A percentile compares a stretch with the other conserved stretches of the same genome.
Conservation (phyloP, 2,797 vertebrate genomes). For the Margarornis squamiger region DNA sequence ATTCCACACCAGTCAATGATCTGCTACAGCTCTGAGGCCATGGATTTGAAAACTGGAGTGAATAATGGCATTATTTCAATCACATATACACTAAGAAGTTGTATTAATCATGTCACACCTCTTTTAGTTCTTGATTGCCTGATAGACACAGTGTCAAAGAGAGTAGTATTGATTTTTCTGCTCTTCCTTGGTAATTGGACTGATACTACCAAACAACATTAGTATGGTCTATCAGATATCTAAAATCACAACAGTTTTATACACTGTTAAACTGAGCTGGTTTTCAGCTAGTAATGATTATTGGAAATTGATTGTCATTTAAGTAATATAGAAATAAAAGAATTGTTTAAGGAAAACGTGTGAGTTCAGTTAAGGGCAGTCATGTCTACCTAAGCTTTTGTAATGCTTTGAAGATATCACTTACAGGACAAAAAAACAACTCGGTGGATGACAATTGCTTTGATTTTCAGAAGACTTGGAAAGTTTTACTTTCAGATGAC, state of each 20-base stretch:
- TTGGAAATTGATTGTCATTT: neutral
- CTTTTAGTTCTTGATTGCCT: neutral
- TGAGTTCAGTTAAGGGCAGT: neutral
- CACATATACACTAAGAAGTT: neutral
- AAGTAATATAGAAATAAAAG: neutral
- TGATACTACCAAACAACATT: neutral
- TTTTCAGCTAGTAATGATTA: neutral
- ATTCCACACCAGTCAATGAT: accelerated
- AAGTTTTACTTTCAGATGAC: neutral
- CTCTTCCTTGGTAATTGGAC: neutral
- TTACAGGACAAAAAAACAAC: neutral
- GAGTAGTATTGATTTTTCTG: neutral
- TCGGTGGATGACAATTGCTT: neutral
- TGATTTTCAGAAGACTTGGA: neutral
- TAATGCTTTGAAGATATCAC: neutral
- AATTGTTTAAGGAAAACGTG: neutral
- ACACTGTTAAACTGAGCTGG: neutral
- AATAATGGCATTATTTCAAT: neutral
- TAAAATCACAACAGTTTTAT: neutral
- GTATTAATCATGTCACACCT: neutral
- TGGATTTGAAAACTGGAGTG: neutral
- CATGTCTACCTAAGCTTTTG: neutral
- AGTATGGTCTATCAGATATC: neutral
- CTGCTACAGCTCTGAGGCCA: neutral
- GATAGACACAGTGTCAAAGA: neutral